Base-by-base conservation (phyloP, 2,888 invertebrate genomes). In the Deilephila elpenor region DNA sequence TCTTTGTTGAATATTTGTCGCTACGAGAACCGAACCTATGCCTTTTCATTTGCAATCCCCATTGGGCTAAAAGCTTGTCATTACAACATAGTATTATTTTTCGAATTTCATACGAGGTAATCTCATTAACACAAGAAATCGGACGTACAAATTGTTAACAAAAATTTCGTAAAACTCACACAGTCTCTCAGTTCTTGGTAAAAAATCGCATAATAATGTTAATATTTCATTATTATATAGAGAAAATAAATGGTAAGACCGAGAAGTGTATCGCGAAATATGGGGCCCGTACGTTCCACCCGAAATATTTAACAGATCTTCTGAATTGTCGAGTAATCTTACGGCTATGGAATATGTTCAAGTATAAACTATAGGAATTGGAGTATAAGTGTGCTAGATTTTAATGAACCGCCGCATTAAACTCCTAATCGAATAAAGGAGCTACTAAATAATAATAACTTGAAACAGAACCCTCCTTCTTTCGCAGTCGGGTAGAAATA, bases 171-270 rank as follows among this genome's bases (percentile, higher is more conserved):
- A 64, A 64, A 37, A 20, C 19, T 20, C 11, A 7, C 17, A 44
- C 64, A 44, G 37, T n/a, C 29, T 25, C 44, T 44, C 44, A 44
- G 20, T 67, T 67, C 64, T 67, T 20, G 67, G 44, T 67, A 67
- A 64, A 51, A 67, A 51, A 5, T 17, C 25, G 51, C 17, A 25
- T 20, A 5, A 44, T 51, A 67, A 67, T 67, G 67, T 67, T 51
- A 67, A 67, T 67, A 67, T 67, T 51, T 67, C 67, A 51, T 67
- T 67, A 67, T 44, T 37, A 25, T 67, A 25, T 51, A 67, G 67
- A 51, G 67, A 17, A 67, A 51, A 67, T 44, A 25, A n/a, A 44
- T 20, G 67, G 44, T 25, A 25, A 6, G 67, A 14, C 6, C 37
- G 64, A 37, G 17, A 25, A 44, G 11, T 11, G 0, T 51, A 44